Base-by-base conservation (phyloP, 1,140 invertebrate genomes). In the Atta texana region DNA sequence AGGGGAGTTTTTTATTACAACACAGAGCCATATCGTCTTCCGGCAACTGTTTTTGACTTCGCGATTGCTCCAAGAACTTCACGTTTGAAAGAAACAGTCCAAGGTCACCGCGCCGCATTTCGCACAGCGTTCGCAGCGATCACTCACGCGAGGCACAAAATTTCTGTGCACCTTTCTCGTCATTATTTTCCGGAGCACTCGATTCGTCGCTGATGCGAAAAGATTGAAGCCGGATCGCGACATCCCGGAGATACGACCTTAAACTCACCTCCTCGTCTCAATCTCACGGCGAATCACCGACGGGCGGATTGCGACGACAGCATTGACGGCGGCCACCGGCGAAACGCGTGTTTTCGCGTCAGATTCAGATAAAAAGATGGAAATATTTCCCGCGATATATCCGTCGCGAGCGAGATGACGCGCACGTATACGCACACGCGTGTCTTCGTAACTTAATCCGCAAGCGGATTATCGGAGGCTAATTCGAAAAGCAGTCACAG, bases 391-490 rank as follows among this genome's bases (percentile, higher is more conserved):
- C 12, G 63, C 34, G 12, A 34, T 34, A 34, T 24, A 28, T 31
- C 31, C 24, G 55, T 53, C 31, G 71, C 44, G 31, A 24, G 21
- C 21, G 34, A 44, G 34, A 31, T 49, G 34, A 63, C 57, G 64
- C 59, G 53, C 12, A 63, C 53, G 53, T 68, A 85, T 44, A 85
- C 86, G 77, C 85, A 87, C 61, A 82, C 84, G 69, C 81, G 87
- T 87, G 76, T 28, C 51, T 86, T 72, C 66, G 59, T 84, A 91
- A 89, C 88, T 88, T 90, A 92, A 91, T 92, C 89, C 89, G 76
- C 81, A 74, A 71, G 31, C 74, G 87, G 87, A 92, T 92, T 92
- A 91, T 72, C 89, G 49, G 69, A 75, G 89, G 88, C 75, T 87
- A 87, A 87, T 90, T 90, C 86, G 69, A 78, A 87, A 81, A 49